Evolutionary conservation across 2,888 invertebrate species (phyloP), one percentile per base, ranked within the genome.

Genomic region (Masnerella sp.): DNA sequence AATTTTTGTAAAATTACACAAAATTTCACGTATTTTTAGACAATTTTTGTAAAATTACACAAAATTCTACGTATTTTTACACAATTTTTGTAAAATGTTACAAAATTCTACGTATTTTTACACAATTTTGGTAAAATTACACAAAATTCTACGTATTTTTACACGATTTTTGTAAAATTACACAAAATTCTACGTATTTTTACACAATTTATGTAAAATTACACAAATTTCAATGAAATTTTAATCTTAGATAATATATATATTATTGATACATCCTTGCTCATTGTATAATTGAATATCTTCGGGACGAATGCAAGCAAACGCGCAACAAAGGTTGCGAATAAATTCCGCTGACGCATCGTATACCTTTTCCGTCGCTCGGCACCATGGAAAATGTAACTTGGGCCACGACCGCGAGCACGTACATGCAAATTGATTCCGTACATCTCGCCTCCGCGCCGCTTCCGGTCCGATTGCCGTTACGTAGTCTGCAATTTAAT

Each of bases 391-490:
- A 36, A 59, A 45, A 47, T 59, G 28, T 45, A 45, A 45, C 45
- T 22, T 59, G 1, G 45, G 32, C 12, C n/a, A 18, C 14, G 20
- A n/a, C 3, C 8, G n/a, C n/a, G 20, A 22, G 43, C 43, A 42
- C 59, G 59, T 59, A 28, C 59, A 59, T 59, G 59, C 47, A 59
- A 59, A 59, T 47, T 59, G 47, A 59, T 59, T 47, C 47, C 45
- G 58, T 47, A 47, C 30, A 47, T 59, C 47, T 47, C 61, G 40
- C 30, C 61, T 38, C 7, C 32, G 30, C 30, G 12, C 40, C 15
- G 59, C 47, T 47, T 59, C 59, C 59, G 59, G 59, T 47, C 47
- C 15, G 59, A 14, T 17, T 38, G 38, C 38, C 38, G 47, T 47
- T 38, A 59, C 59, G 14, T 30, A 28, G 28, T 36, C 28, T 36